These are phyloP conservation scores for Labeo calbasu DNA, from an alignment of 2,797 vertebrate species.

Conservation along the genomic window DNA sequence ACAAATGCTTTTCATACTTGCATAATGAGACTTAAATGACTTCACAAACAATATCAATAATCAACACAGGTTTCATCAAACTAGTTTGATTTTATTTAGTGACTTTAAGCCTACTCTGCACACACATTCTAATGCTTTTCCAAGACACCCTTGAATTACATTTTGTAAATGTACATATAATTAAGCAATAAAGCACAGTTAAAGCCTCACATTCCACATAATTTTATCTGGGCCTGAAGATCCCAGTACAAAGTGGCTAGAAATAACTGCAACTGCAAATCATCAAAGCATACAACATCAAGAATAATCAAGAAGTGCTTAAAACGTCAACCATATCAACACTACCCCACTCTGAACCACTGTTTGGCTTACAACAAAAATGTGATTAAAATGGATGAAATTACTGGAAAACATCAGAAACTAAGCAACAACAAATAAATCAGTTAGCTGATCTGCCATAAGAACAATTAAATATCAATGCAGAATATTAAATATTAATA, in stretches of 20 bases:
- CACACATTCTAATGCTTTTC: conserved; percentile 41
- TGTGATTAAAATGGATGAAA: conserved; percentile 47
- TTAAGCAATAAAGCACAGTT: conserved; percentile 62
- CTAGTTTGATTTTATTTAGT: conserved; percentile 51
- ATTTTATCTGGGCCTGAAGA: conserved; percentile 53
- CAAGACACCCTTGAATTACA: conserved; percentile 51
- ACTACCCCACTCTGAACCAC: conserved; percentile 46
- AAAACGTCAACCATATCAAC: conserved; percentile 50
- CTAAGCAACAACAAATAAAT: conserved; percentile 30
- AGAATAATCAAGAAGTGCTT: conserved; percentile 42
- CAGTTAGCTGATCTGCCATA: conserved; percentile 14
- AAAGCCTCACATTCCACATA: conserved; percentile 63
- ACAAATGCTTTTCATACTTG: neutral
- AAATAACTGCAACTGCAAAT: conserved; percentile 59
- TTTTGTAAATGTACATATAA: conserved; percentile 60
- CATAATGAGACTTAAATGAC: neutral
- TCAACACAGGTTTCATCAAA: conserved; percentile 30
- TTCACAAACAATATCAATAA: conserved; percentile 2
- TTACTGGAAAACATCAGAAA: conserved; percentile 32
- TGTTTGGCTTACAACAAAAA: conserved; percentile 43
- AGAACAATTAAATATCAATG: conserved; percentile 19
- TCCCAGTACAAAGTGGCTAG: conserved; percentile 49
- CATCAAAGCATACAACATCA: conserved; percentile 61
- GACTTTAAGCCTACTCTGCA: conserved; percentile 17
- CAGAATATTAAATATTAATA: conserved; percentile 18